Conservation (phyloP, 2,888 invertebrate genomes). For the Lasioglossum zephyrum region DNA sequence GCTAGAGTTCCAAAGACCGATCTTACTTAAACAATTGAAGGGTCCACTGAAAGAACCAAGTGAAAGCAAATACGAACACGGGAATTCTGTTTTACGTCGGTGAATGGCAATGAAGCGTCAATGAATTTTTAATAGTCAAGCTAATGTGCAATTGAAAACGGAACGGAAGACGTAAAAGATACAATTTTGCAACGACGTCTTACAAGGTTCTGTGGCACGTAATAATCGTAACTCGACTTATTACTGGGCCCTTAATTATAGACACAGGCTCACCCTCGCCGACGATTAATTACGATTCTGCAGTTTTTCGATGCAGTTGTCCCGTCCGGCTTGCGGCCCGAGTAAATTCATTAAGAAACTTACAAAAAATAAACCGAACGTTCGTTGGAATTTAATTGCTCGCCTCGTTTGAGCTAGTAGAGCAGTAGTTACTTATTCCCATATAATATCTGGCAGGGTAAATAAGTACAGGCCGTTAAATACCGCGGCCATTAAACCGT, state of each 20-base stretch:
- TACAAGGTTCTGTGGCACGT: neutral
- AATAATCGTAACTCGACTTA: neutral
- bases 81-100: too few relatives aligned
- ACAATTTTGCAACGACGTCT: neutral
- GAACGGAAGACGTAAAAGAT: neutral
- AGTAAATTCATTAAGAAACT: constrained; percentile 12
- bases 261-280: neutral
- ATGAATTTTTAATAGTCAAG: neutral
- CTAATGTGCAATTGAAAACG: neutral
- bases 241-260: neutral
- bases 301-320: neutral
- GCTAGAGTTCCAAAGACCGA: neutral
- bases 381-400: constrained; percentile 16
- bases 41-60: neutral
- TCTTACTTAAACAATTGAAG: neutral
- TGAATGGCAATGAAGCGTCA: neutral
- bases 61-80: too few relatives aligned
- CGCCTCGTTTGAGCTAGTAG: constrained; percentile 9
- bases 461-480: constrained; percentile 33
- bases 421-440: constrained; percentile 23
- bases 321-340: neutral
- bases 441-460: constrained; percentile 19
- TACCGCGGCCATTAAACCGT: constrained; percentile 22
- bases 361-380: constrained; percentile 9
- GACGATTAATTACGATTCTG: neutral